Conservation (phyloP, 2,113 vertebrate genomes). For the Cheirogaleus medius region DNA sequence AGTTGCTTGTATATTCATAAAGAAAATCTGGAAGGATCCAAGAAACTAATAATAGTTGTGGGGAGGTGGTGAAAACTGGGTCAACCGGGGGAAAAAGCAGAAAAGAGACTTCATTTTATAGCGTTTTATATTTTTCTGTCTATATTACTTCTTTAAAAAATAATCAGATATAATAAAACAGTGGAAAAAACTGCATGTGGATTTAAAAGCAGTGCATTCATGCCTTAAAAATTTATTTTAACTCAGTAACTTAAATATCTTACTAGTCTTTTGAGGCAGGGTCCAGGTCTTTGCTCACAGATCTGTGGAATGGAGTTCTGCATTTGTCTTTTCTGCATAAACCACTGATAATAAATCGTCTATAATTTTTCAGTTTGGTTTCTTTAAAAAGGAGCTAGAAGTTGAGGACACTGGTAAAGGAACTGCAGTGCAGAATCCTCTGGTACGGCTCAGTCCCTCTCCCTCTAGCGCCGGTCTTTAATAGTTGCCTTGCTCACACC, state of each 20-base stretch:
- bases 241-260: background rate
- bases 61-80: background rate
- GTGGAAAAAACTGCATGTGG: background rate
- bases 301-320: background rate
- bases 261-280: background rate
- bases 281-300: background rate
- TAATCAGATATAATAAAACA: background rate
- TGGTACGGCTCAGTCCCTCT: background rate
- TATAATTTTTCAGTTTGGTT: background rate
- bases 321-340: background rate
- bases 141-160: background rate
- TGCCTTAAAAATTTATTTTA: background rate
- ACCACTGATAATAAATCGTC: background rate
- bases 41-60: background rate
- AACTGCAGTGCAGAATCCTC: accelerated
- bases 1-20: background rate
- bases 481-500: background rate
- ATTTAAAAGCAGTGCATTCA: background rate
- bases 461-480: background rate
- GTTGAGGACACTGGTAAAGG: background rate
- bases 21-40: background rate
- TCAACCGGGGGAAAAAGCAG: background rate
- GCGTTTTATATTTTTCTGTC: background rate
- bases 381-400: background rate
- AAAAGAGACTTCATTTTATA: background rate